These are phyloP conservation scores for Hydrolagus affinis DNA, from an alignment of 2,113 vertebrate genomes.

Conservation along the genomic window DNA sequence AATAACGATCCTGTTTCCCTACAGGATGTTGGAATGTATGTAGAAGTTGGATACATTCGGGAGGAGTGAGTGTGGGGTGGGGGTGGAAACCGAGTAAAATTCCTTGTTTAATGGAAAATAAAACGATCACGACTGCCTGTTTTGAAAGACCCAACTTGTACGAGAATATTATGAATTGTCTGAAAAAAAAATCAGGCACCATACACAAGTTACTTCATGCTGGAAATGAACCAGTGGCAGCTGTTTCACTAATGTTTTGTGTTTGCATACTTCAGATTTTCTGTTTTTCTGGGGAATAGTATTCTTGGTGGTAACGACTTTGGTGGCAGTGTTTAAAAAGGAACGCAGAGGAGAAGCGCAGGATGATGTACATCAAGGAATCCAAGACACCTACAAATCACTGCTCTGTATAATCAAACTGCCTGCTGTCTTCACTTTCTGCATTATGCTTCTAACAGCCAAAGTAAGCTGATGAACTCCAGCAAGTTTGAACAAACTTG, in stretches of 20 bases:
- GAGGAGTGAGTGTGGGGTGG: neutral
- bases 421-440: constrained; percentile 88
- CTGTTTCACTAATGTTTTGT: neutral
- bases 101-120: neutral
- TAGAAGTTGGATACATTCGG: no score
- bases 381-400: constrained; percentile 82
- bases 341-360: constrained; percentile 63
- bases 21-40: no score
- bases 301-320: constrained; percentile 85
- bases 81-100: neutral
- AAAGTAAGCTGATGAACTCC: constrained; percentile 63
- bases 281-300: constrained; percentile 89
- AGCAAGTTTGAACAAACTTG: neutral
- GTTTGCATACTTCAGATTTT: constrained; percentile 66
- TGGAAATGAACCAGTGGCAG: neutral
- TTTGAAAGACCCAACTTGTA: neutral
- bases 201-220: neutral
- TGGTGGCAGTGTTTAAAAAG: constrained; percentile 84
- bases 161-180: no score
- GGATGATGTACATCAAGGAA: constrained; percentile 74
- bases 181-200: no score
- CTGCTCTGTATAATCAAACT: constrained; percentile 84
- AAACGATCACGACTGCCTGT: neutral
- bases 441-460: constrained; percentile 79
- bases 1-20: no score